Evolutionary conservation across 2,888 invertebrate species (phyloP), one percentile per base, ranked within the genome.

Genomic region (Agriotes lineatus): DNA sequence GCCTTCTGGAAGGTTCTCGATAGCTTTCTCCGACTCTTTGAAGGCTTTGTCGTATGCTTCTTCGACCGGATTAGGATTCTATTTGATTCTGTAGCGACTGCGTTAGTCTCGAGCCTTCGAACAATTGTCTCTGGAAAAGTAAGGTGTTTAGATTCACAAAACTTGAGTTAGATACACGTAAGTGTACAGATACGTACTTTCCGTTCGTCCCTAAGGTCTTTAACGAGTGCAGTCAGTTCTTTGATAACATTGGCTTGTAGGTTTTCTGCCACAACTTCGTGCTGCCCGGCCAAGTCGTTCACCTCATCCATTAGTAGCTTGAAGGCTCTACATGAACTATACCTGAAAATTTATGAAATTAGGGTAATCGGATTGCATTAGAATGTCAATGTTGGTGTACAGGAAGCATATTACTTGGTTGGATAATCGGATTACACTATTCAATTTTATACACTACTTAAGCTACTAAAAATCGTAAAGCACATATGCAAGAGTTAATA

Each of bases 221-320:
- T 95, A 70, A 95, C 92, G 81, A 96, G 90, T 78, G 93, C 88
- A 79, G 91, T 90, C 79, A 97, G 88, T 85, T 96, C 96, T 80
- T 94, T 91, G 74, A 95, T 91, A 69, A 99, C 95, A 84, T 93
- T 92, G 62, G 91, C 90, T 85, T 94, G 94, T 79, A 99, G 88
- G 84, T 95, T 96, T 87, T 99, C 99, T 57, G 97, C 96, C 67
- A 99, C 96, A 69, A 97, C 91, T 86, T 99, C 99, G 80, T 99
- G 95, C 85, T 99, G 99, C 12, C 97, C 97, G 33, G 99, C 99
- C 84, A 99, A 90, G 86, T 99, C 97, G 85, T 95, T 95, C 78
- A 98, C 90, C 88, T 99, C 99, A 85, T 94, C 94, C 83, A 99
- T 89, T 84, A 97, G 91, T 82, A 92, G 90, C 85, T 93, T 93